A percentile compares a stretch with the other conserved stretches of the same genome.
These are phyloP conservation scores for Subanguina moxae DNA, from an alignment of 1,140 invertebrate species.

Conservation along the genomic window DNA sequence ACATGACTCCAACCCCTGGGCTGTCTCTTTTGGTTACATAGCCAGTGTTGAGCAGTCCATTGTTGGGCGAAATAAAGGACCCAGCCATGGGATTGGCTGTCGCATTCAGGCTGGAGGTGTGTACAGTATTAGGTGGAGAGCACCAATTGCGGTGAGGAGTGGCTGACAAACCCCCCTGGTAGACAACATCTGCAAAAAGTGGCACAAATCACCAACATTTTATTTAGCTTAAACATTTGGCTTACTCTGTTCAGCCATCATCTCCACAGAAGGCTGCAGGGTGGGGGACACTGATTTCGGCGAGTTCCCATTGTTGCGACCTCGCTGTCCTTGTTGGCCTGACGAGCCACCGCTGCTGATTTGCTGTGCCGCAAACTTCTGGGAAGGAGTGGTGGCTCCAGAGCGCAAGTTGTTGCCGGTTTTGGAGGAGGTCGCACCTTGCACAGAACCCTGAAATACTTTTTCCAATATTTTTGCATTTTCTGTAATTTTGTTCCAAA, in stretches of 20 bases:
- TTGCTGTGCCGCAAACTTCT: background rate
- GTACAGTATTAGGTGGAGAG: background rate
- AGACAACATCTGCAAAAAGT: background rate
- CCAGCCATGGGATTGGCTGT: background rate
- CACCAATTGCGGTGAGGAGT: conserved; percentile 10
- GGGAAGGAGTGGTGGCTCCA: background rate
- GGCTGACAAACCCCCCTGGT: background rate
- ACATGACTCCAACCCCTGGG: background rate
- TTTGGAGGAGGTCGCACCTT: background rate
- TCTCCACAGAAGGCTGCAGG: background rate
- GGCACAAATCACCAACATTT: background rate
- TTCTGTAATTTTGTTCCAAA: too few relatives aligned
- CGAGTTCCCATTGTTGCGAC: background rate
- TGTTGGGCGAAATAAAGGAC: background rate
- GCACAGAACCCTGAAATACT: background rate
- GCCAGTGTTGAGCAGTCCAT: background rate
- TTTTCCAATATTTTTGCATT: too few relatives aligned
- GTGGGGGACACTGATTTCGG: background rate
- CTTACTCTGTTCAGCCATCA: conserved; percentile 6
- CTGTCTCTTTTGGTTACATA: background rate
- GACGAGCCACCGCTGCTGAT: too few relatives aligned
- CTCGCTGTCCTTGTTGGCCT: background rate
- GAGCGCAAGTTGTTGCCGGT: background rate
- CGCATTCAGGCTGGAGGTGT: background rate
- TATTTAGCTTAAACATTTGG: background rate